Evolutionary conservation across 2,113 vertebrate genomes (phyloP).

Genomic region (Neodon shergylaensis): DNA sequence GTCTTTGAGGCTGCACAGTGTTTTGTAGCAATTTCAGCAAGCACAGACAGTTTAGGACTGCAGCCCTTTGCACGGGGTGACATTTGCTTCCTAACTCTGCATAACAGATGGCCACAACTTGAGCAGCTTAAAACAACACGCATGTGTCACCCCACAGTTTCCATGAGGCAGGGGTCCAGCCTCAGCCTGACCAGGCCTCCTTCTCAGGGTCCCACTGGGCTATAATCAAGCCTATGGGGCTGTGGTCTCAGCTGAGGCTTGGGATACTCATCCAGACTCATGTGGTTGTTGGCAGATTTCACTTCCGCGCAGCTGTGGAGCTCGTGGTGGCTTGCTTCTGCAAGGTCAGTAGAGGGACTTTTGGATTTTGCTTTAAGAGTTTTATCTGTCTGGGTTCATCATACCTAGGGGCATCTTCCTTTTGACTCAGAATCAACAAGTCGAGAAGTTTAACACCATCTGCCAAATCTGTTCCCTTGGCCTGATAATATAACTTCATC

Average conservation of each 20-base stretch:
- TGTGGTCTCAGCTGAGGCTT: constrained; percentile 64
- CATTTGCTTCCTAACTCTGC: background rate
- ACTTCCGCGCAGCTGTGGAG: constrained; percentile 63
- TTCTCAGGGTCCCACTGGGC: constrained; percentile 43
- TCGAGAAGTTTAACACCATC: background rate
- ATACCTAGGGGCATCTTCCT: background rate
- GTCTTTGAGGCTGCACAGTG: background rate
- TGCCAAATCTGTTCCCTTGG: background rate
- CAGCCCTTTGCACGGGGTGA: background rate
- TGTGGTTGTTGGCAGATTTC: constrained; percentile 59
- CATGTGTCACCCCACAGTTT: constrained; percentile 54
- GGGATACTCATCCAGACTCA: constrained; percentile 49
- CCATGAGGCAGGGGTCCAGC: constrained; percentile 37
- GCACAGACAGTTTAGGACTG: background rate
- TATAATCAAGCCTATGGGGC: constrained; percentile 18
- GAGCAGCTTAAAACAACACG: constrained; percentile 49
- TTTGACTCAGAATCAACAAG: background rate
- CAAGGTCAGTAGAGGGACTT: constrained; percentile 54
- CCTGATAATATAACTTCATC: background rate
- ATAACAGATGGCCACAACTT: constrained; percentile 15
- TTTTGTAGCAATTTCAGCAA: background rate
- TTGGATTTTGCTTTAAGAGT: background rate
- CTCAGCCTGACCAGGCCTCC: background rate
- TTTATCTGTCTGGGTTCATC: background rate
- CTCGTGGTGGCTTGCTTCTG: constrained; percentile 27